Conservation (phyloP, 2,113 vertebrate species). For the Pelecanus crispus region DNA sequence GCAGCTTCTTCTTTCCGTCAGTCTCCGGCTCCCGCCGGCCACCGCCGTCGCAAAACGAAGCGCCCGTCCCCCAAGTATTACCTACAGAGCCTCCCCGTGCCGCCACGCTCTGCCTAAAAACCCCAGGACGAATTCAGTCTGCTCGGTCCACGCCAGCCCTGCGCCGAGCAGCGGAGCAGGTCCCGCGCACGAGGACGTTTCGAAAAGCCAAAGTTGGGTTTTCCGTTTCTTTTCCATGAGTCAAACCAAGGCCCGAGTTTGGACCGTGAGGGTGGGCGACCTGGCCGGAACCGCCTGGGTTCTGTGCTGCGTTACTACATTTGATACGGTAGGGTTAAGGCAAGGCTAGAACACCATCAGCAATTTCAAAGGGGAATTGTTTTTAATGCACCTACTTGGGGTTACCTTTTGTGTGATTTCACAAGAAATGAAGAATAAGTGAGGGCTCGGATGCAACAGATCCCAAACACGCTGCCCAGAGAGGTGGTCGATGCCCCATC, state of each 20-base stretch:
- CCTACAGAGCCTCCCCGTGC: no score
- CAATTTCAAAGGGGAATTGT: not conserved
- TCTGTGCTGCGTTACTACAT: rapidly evolving
- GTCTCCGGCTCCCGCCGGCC: not conserved
- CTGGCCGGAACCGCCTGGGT: not conserved
- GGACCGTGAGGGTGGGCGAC: no score
- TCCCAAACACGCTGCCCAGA: not conserved
- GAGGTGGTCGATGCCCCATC: rapidly evolving
- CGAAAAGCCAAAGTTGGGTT: no score
- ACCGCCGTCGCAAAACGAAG: not conserved
- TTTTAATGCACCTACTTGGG: not conserved
- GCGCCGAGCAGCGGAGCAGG: no score
- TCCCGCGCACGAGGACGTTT: no score
- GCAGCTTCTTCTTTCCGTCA: rapidly evolving
- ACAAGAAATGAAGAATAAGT: not conserved
- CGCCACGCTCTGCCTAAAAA: no score
- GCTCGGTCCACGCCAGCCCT: no score
- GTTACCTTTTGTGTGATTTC: not conserved
- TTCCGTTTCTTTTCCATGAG: no score
- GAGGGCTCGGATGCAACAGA: not conserved
- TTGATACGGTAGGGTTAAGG: rapidly evolving
- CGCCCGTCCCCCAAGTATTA: no score
- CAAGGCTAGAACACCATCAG: not conserved
- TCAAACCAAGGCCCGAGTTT: no score
- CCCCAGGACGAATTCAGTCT: no score